These are phyloP conservation scores for Scaptomyza flava DNA, from an alignment of 2,888 invertebrate species.

Conservation along the genomic window DNA sequence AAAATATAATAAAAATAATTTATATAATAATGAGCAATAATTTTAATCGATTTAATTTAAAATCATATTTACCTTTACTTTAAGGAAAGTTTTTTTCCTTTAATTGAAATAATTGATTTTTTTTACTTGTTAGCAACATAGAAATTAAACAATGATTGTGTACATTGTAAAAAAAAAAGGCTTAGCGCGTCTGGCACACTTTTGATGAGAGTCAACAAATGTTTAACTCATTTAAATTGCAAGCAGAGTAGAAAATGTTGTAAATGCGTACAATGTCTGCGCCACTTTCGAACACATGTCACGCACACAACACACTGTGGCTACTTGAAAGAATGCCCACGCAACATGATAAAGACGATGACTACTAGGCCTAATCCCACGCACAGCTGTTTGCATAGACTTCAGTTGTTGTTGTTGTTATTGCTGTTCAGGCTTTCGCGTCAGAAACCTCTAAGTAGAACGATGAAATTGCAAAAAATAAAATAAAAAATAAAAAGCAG, in stretches of 20 bases:
- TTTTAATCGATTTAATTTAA: no score
- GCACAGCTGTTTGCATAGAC: conserved; percentile 34
- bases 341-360: conserved; percentile 29
- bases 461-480: conserved; percentile 44
- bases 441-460: conserved; percentile 47
- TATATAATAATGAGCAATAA: no score
- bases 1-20: no score
- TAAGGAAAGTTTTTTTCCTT: no score
- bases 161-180: no score
- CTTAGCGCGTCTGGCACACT: conserved; percentile 42
- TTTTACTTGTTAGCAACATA: neutral
- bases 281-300: conserved; percentile 67
- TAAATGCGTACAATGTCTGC: conserved; percentile 22
- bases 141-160: neutral
- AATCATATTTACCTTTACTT: no score
- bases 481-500: neutral
- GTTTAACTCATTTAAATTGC: conserved; percentile 19
- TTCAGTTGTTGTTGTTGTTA: neutral
- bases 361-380: conserved; percentile 47
- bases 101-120: no score
- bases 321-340: conserved; percentile 51
- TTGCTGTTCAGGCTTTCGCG: conserved; percentile 4
- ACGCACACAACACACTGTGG: conserved; percentile 59
- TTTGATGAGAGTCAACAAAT: conserved; percentile 10
- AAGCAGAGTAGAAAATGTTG: conserved; percentile 22